Conservation (phyloP, 2,888 invertebrate species). For the Drosophila algonquin region DNA sequence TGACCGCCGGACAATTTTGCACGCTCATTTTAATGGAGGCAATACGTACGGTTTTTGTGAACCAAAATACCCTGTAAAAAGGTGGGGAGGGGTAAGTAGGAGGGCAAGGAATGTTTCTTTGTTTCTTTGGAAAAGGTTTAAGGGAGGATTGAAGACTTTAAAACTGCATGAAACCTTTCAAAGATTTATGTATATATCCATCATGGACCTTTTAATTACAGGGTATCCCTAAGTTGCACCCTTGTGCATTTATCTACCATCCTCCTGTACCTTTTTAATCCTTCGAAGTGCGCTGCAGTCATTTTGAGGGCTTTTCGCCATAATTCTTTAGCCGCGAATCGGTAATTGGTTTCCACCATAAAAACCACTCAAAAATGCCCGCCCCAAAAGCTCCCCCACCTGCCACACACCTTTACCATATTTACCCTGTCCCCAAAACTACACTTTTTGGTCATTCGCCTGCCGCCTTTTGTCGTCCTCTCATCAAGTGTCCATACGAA, state of each 20-base stretch:
- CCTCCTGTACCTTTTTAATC: conserved; percentile 3
- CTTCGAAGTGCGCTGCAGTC: conserved; percentile 22
- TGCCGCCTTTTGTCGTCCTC: conserved; percentile 4
- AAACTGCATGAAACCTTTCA: neutral
- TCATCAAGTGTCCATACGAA: conserved; percentile 31
- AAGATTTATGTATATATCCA: neutral
- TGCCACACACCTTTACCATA: conserved; percentile 19
- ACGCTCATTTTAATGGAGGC: neutral
- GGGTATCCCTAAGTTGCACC: neutral
- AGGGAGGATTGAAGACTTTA: neutral
- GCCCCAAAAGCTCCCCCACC: neutral
- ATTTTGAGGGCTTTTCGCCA: conserved; percentile 35
- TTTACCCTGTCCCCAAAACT: conserved; percentile 23
- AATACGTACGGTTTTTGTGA: neutral
- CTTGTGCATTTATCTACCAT: neutral
- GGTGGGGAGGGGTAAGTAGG: neutral
- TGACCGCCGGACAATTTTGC: neutral
- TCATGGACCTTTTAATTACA: neutral
- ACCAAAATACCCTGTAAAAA: neutral
- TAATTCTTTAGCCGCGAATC: conserved; percentile 13
- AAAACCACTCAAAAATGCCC: conserved; percentile 8
- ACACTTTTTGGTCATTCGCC: conserved; percentile 20
- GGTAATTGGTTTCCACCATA: conserved; percentile 34
- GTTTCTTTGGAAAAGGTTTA: neutral
- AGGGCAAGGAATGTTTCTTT: rapidly evolving